Evolutionary conservation across 2,888 invertebrate species (phyloP), one percentile per base, ranked within the genome.

Genomic region (Idaea aversata): DNA sequence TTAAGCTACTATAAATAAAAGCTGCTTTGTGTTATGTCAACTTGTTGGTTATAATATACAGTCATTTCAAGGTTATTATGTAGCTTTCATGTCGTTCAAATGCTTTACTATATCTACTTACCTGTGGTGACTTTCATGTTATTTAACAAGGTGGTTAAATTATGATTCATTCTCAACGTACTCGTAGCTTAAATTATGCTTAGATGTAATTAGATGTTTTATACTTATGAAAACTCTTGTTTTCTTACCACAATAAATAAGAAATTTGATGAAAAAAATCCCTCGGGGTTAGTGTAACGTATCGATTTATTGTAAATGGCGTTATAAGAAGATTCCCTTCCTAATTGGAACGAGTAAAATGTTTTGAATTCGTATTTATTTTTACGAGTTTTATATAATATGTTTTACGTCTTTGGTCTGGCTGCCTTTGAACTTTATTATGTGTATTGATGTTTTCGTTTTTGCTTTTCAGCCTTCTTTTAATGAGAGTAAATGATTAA

Each of bases 341-440:
- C 75, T 83, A 81, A 83, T 84, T 81, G 80, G 77, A 77, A 75
- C 74, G 76, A 75, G 76, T 70, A 73, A 76, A 78, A 77, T 77
- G 74, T 76, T 77, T 79, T 77, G 77, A 79, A 77, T 78, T 77
- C 76, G 69, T 70, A 71, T 67, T 65, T 63, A 70, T 68, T 68
- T 58, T 68, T 65, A 63, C 64, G 61, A 59, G 35, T 60, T 63
- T 61, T 62, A 64, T 62, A 66, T 68, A 67, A 68, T 60, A 65
- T 65, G 16, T 47, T 57, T 38, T 62, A 6, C 60, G 60, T 25
- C 34, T 34, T 15, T 25, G 38, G 70, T 75, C 81, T 77, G 81
- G 82, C 80, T 82, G 83, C 80, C 83, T 83, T 79, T 77, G 60
- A 69, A 63, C 65, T 61, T 47, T 65, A 62, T 65, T 65, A 61